Conservation (phyloP, 1,140 invertebrate species). For the Tetramorium simillimum region DNA sequence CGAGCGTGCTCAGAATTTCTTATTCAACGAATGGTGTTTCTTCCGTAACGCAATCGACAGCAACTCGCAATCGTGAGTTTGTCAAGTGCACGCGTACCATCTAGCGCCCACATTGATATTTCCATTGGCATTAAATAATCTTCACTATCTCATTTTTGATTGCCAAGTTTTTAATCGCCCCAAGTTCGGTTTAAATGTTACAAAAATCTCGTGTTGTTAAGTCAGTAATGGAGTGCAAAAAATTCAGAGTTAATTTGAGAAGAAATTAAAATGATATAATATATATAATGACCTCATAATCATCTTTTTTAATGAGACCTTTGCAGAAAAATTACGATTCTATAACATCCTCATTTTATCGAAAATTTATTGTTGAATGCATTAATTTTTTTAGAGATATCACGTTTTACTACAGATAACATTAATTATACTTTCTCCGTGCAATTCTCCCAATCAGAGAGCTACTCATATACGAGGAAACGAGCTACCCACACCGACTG, state of each 20-base stretch:
- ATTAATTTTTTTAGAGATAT: slow-evolving; percentile 7
- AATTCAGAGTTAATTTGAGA: background rate
- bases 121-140: background rate
- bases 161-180: background rate
- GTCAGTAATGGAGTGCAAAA: background rate
- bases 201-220: background rate
- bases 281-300: background rate
- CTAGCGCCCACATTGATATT: background rate
- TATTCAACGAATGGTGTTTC: background rate
- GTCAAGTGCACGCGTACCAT: background rate
- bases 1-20: slow-evolving; percentile 30
- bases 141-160: background rate
- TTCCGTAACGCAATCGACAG: slow-evolving; percentile 4
- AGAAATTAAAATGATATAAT: background rate
- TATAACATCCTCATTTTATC: background rate
- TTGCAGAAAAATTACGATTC: background rate
- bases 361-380: slow-evolving; percentile 17
- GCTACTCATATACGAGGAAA: background rate
- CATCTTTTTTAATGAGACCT: background rate
- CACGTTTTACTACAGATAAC: background rate
- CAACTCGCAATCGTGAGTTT: background rate
- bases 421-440: background rate
- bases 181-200: background rate
- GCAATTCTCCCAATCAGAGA: slow-evolving; percentile 2
- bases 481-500: background rate